Conservation (phyloP, 2,888 invertebrate genomes). For the Xestia sexstrigata region DNA sequence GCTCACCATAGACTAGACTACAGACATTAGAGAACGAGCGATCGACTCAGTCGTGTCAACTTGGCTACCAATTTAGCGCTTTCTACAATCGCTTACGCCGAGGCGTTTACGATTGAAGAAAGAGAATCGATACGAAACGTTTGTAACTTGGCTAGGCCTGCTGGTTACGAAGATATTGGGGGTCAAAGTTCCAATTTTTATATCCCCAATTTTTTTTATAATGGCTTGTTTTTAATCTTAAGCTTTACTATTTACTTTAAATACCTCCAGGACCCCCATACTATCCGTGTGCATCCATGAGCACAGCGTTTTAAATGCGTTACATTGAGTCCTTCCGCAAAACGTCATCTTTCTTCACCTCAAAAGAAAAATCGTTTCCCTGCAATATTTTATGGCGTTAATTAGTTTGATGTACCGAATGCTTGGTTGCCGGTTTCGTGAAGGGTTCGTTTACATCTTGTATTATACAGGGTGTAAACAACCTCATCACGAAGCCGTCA, state of each 20-base stretch:
- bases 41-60: too few species aligned
- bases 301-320: not conserved
- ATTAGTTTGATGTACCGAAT: not conserved
- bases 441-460: not conserved
- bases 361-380: not conserved
- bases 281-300: not conserved
- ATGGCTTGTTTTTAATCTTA: too few species aligned
- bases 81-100: too few species aligned
- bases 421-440: not conserved
- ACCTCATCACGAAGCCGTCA: too few species aligned
- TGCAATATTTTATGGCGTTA: not conserved
- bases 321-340: not conserved
- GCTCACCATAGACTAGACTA: too few species aligned
- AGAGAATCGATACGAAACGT: too few species aligned
- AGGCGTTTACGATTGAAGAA: too few species aligned
- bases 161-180: not conserved
- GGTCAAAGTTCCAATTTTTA: not conserved
- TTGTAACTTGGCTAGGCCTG: too few species aligned
- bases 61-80: too few species aligned
- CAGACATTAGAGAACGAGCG: too few species aligned
- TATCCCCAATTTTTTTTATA: too few species aligned
- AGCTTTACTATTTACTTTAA: not conserved
- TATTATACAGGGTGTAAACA: too few species aligned
- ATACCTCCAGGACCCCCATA: not conserved
- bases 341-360: not conserved